These are phyloP conservation scores for Hypsopygia costalis DNA, from an alignment of 2,888 invertebrate genomes.

Conservation along the genomic window DNA sequence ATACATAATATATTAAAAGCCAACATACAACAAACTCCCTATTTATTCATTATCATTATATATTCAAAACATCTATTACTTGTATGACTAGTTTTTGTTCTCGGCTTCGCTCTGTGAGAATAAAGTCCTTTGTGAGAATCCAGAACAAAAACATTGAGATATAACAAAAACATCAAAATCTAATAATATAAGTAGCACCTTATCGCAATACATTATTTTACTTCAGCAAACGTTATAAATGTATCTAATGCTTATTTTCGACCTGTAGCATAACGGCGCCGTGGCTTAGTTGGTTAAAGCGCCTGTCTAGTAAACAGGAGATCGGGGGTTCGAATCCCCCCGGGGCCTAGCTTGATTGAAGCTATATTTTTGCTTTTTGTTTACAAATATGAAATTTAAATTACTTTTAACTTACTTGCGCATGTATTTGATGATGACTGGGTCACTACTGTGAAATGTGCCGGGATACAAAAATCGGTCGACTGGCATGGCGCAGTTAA, in stretches of 20 bases:
- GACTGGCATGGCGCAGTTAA: slow-evolving; percentile 69
- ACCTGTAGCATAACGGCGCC: slow-evolving; percentile 44
- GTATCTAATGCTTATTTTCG: slow-evolving; percentile 36
- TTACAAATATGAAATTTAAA: not conserved
- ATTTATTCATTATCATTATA: too few species aligned
- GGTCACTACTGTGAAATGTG: slow-evolving; percentile 74
- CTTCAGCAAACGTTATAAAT: slow-evolving; percentile 1
- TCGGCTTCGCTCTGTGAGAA: too few species aligned
- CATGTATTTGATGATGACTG: slow-evolving; percentile 75
- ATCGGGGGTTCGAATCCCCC: slow-evolving; percentile 80
- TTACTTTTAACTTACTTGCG: slow-evolving; percentile 69
- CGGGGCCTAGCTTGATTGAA: slow-evolving; percentile 57
- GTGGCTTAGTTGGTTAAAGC: slow-evolving; percentile 81
- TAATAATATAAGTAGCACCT: too few species aligned
- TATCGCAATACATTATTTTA: too few species aligned
- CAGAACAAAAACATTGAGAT: too few species aligned
- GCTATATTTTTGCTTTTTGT: slow-evolving; percentile 14
- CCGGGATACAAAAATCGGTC: slow-evolving; percentile 71
- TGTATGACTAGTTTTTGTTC: too few species aligned
- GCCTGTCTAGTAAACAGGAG: slow-evolving; percentile 81
- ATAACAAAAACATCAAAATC: too few species aligned
- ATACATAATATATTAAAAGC: too few species aligned
- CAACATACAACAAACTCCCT: too few species aligned
- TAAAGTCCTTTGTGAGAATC: too few species aligned
- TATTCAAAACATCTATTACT: too few species aligned